Percentiles rank a stretch among this genome's conserved stretches.
phyloP scores from a whole-genome alignment of 2,888 invertebrate genomes.

The Caenorhabditis panamensis region DNA sequence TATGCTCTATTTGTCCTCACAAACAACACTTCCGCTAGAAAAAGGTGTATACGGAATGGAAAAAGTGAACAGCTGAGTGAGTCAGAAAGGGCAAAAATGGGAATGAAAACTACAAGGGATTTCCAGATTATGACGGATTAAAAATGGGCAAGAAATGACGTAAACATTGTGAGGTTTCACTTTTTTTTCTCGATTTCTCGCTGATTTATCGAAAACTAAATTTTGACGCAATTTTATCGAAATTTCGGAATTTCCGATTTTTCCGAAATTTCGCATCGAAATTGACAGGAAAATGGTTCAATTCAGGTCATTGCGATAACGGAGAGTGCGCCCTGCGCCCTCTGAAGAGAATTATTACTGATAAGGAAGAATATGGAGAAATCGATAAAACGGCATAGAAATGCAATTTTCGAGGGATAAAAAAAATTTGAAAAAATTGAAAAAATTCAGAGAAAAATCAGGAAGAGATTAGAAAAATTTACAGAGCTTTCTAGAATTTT shows the following conservation, averaged over 20 bases:
- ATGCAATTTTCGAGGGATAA: not conserved
- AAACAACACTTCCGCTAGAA: slow-evolving; percentile 49
- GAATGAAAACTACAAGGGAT: not conserved
- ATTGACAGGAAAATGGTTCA: slow-evolving; percentile 23
- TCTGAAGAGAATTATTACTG: slow-evolving; percentile 7
- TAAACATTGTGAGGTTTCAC: slow-evolving; percentile 19
- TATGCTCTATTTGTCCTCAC: slow-evolving; percentile 46
- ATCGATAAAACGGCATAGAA: not conserved
- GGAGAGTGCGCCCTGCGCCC: slow-evolving; percentile 19
- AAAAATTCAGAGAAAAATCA: too few relatives aligned
- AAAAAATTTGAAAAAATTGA: not conserved
- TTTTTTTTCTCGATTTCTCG: too few relatives aligned
- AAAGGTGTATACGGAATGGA: too few relatives aligned
- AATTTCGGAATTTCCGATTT: too few relatives aligned
- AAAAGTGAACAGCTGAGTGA: slow-evolving; percentile 50
- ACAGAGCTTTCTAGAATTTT: too few relatives aligned
- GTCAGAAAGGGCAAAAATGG: slow-evolving; percentile 1
- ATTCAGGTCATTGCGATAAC: slow-evolving; percentile 51
- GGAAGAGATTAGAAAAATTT: too few relatives aligned
- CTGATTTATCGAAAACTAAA: too few relatives aligned
- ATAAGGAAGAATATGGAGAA: slow-evolving; percentile 21
- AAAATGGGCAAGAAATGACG: slow-evolving; percentile 1
- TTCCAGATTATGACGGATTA: slow-evolving; percentile 19
- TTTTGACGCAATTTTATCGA: too few relatives aligned
- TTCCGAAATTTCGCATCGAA: slow-evolving; percentile 8